phyloP scores from a whole-genome alignment of 1,140 invertebrate genomes.

The Kradibia gibbosae region DNA sequence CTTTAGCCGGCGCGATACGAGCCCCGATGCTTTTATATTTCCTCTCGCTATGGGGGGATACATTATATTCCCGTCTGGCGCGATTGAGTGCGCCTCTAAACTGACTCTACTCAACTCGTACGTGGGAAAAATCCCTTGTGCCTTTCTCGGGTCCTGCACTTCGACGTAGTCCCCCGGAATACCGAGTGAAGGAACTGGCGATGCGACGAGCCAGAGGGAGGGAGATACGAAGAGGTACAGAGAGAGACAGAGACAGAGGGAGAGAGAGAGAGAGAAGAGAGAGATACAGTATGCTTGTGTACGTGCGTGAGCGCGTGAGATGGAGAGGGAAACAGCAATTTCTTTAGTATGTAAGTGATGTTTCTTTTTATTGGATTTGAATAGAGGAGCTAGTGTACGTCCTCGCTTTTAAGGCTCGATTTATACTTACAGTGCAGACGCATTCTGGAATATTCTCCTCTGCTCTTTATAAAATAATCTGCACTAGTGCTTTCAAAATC shows the following conservation, averaged over 20 bases:
- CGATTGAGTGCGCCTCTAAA: slow-evolving; percentile 27
- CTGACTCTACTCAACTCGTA: slow-evolving; percentile 7
- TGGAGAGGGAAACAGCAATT: not conserved
- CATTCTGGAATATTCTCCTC: not conserved
- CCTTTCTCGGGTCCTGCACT: slow-evolving; percentile 5
- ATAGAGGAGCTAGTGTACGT: slow-evolving; percentile 14
- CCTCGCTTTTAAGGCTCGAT: slow-evolving; percentile 3
- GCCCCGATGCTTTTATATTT: slow-evolving; percentile 42
- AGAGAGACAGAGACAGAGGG: not conserved
- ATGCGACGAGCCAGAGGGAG: not conserved
- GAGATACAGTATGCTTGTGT: no score
- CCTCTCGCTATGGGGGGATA: slow-evolving; percentile 29
- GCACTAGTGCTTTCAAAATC: not conserved
- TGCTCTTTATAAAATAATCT: not conserved
- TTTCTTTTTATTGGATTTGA: slow-evolving; percentile 20
- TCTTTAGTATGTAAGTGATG: not conserved
- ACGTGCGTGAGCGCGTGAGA: no score
- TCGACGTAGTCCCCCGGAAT: not conserved
- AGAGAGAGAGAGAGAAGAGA: not conserved
- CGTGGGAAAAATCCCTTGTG: slow-evolving; percentile 34
- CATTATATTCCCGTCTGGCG: not conserved
- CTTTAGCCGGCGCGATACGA: slow-evolving; percentile 14
- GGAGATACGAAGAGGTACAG: not conserved
- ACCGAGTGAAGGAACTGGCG: no score
- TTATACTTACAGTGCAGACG: not conserved